Conservation (phyloP, 2,888 invertebrate species). For the Drosophila anomalata region DNA sequence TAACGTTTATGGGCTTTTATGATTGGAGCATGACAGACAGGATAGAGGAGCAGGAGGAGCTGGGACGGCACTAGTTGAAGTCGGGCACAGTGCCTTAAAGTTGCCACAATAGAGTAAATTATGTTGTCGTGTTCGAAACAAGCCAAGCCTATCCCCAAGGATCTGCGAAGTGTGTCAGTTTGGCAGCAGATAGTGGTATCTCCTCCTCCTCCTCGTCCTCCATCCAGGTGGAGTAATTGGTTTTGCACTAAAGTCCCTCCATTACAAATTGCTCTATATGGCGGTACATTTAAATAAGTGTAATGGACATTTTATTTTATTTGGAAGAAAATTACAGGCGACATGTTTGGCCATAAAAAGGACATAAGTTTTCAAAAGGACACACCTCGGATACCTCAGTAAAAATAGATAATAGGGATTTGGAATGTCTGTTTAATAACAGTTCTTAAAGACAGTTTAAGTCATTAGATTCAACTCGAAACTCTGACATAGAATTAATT, state of each 20-base stretch:
- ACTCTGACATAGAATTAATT: neutral
- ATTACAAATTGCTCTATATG: slow-evolving; percentile 51
- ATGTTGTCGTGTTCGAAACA: slow-evolving; percentile 64
- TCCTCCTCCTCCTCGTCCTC: neutral
- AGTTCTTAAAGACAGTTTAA: neutral
- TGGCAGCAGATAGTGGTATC: slow-evolving; percentile 50
- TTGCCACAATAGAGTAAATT: slow-evolving; percentile 48
- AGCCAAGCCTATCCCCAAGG: slow-evolving; percentile 74
- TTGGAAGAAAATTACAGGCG: slow-evolving; percentile 21
- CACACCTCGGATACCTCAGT: slow-evolving; percentile 2
- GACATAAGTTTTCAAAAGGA: slow-evolving; percentile 1
- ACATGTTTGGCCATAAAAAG: slow-evolving; percentile 29
- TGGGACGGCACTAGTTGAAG: slow-evolving; percentile 1
- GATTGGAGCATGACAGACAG: slow-evolving; percentile 55
- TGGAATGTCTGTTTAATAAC: neutral
- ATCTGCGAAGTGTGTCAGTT: slow-evolving; percentile 63
- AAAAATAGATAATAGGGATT: neutral
- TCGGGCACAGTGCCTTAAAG: slow-evolving; percentile 49
- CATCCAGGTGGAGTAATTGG: slow-evolving; percentile 30
- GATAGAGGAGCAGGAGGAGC: slow-evolving; percentile 9
- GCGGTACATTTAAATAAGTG: slow-evolving; percentile 50
- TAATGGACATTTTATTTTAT: slow-evolving; percentile 42
- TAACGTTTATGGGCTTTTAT: slow-evolving; percentile 63
- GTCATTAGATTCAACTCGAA: neutral
- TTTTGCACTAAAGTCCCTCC: slow-evolving; percentile 34